Evolutionary conservation across 2,113 vertebrate genomes (phyloP).

Genomic region (Hypanus sabinus): DNA sequence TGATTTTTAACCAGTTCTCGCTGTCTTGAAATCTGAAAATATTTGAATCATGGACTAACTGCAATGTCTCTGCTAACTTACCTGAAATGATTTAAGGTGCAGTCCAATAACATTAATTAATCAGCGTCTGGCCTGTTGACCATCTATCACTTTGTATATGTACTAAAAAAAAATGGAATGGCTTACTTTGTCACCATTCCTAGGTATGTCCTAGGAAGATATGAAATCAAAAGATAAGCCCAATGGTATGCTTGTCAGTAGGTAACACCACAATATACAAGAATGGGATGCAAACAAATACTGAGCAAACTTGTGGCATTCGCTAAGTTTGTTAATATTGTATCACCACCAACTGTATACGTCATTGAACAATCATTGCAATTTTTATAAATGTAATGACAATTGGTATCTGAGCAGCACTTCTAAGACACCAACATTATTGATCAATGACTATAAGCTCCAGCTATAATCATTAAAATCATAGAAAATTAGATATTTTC

Average conservation of each 20-base stretch:
- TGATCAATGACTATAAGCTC: conserved; percentile 5
- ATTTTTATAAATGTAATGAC: background rate
- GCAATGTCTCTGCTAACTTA: background rate
- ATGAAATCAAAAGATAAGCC: background rate
- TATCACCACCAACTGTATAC: conserved; percentile 13
- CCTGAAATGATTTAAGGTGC: background rate
- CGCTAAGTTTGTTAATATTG: conserved; percentile 25
- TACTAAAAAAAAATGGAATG: background rate
- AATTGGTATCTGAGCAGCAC: background rate
- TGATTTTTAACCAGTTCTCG: conserved; percentile 13
- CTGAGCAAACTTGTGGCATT: background rate
- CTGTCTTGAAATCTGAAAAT: conserved; percentile 15
- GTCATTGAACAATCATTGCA: conserved; percentile 25
- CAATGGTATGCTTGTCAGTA: conserved; percentile 33
- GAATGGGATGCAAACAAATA: conserved; percentile 21
- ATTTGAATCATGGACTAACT: conserved; percentile 19
- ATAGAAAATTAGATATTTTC: background rate
- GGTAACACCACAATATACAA: background rate
- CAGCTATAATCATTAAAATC: background rate
- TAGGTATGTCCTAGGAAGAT: background rate
- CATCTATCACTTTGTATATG: background rate
- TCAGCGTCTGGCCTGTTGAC: background rate
- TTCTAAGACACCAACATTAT: background rate
- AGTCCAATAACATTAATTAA: background rate
- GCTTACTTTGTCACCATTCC: background rate